A percentile compares a stretch with the other conserved stretches of the same genome.
Conservation (phyloP, 2,113 vertebrate genomes). For the Ailurus styani region DNA sequence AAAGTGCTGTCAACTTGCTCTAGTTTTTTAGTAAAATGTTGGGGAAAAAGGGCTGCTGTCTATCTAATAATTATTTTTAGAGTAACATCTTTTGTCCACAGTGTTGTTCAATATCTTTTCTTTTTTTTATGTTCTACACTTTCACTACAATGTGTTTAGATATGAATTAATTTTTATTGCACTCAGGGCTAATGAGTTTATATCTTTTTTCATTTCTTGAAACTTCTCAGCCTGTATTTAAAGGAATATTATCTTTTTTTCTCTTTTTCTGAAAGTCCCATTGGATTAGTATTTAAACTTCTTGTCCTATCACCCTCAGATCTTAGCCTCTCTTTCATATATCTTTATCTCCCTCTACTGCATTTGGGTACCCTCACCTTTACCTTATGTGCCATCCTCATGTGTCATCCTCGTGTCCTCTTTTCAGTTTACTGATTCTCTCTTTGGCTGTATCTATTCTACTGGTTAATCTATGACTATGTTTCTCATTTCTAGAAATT, state of each 20-base stretch:
- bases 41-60: not conserved
- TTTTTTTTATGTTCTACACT: not conserved
- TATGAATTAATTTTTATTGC: not conserved
- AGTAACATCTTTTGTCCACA: not conserved
- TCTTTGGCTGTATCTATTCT: not conserved
- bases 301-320: not conserved
- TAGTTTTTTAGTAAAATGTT: not conserved
- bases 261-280: not conserved
- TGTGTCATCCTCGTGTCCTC: not conserved
- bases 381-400: too few species aligned
- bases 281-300: not conserved
- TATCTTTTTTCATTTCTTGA: not conserved
- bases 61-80: not conserved
- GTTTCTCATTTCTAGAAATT: not conserved
- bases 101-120: not conserved
- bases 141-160: not conserved
- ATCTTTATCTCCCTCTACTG: not conserved
- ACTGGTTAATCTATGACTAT: not conserved
- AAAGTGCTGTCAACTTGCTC: not conserved
- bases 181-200: not conserved
- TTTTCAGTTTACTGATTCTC: slow-evolving; percentile 1
- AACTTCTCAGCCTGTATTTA: not conserved
- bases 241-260: not conserved
- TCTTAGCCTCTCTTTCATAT: not conserved
- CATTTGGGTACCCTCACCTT: not conserved